These are phyloP conservation scores for Drosophila mimetica DNA, from an alignment of 2,888 invertebrate genomes.

Conservation along the genomic window DNA sequence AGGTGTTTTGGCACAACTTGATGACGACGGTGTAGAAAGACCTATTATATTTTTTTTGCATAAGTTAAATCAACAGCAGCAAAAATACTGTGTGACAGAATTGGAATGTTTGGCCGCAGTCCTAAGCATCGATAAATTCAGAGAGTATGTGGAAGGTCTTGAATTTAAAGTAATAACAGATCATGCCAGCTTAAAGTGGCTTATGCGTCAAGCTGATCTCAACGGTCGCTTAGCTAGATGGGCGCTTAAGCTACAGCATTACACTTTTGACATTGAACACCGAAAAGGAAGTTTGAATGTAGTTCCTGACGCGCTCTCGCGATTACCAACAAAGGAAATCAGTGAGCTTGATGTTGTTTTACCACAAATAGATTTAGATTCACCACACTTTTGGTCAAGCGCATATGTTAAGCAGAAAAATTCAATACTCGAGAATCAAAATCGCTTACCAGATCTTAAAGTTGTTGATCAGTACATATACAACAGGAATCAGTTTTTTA, in stretches of 20 bases:
- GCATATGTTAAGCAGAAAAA: not conserved
- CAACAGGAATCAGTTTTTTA: slow-evolving; percentile 1
- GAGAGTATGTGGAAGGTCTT: not conserved
- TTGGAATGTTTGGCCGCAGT: not conserved
- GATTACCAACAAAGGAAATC: not conserved
- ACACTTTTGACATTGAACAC: not conserved
- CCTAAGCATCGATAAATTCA: not conserved
- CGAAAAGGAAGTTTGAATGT: not conserved
- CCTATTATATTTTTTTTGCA: not conserved
- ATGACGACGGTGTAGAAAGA: slow-evolving; percentile 2
- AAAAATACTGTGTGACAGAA: slow-evolving; percentile 1
- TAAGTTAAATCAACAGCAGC: not conserved
- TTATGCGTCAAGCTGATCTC: not conserved
- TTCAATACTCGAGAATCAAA: not conserved
- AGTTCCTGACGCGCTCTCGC: not conserved
- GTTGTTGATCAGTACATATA: not conserved
- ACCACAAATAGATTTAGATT: not conserved
- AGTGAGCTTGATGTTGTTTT: not conserved
- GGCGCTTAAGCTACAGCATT: not conserved
- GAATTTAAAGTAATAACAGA: slow-evolving; percentile 1
- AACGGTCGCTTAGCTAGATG: not conserved
- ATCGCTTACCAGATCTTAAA: not conserved
- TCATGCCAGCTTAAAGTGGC: not conserved
- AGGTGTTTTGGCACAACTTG: not conserved
- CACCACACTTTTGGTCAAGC: not conserved